A percentile compares a stretch with the other conserved stretches of the same genome.
Evolutionary conservation across 2,888 invertebrate species (phyloP).

Genomic region (Catocala sponsa): DNA sequence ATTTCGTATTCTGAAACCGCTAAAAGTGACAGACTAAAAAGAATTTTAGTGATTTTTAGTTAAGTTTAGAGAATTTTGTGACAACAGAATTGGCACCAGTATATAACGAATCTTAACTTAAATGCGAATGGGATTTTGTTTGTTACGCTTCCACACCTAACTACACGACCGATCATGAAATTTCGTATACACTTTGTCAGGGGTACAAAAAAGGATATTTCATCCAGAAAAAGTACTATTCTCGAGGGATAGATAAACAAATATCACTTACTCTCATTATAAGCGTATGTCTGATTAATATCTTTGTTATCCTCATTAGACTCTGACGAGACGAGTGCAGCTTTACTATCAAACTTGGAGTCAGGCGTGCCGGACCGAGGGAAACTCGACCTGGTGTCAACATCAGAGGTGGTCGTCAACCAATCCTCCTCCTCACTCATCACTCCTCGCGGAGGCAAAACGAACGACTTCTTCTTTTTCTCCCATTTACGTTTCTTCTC

Average conservation of each 20-base stretch:
- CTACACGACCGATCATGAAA: too few relatives aligned
- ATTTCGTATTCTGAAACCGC: too few relatives aligned
- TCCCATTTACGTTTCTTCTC: constrained; percentile 57
- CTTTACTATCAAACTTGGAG: constrained; percentile 68
- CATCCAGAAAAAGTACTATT: too few relatives aligned
- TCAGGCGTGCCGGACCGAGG: constrained; percentile 79
- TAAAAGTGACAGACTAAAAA: too few relatives aligned
- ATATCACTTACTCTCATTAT: constrained; percentile 74
- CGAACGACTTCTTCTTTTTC: constrained; percentile 64
- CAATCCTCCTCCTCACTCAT: constrained; percentile 80
- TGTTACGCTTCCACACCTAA: too few relatives aligned
- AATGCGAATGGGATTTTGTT: too few relatives aligned
- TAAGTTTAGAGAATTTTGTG: too few relatives aligned
- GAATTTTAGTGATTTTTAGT: too few relatives aligned
- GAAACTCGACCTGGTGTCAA: constrained; percentile 79
- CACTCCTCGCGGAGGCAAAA: constrained; percentile 55
- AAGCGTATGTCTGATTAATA: constrained; percentile 65
- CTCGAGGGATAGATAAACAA: neutral
- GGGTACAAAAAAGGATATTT: too few relatives aligned
- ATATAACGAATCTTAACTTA: too few relatives aligned
- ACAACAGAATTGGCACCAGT: too few relatives aligned
- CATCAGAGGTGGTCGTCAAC: constrained; percentile 70
- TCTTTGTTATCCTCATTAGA: constrained; percentile 73
- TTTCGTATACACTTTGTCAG: too few relatives aligned
- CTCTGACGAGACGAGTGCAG: constrained; percentile 61